phyloP scores from a whole-genome alignment of 2,113 vertebrate genomes.

The Danio rerio region GRCz12tu NC_133185.1:30613001-30613500 shows the following conservation, averaged over 20 bases:
- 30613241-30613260: slow-evolving; percentile 42
- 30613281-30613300: slow-evolving; percentile 10
- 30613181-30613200: slow-evolving; percentile 67
- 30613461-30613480: no score
- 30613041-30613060: slow-evolving; percentile 37
- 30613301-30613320: background rate
- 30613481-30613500: no score
- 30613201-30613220: slow-evolving; percentile 58
- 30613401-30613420: no score
- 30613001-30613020: slow-evolving; percentile 23
- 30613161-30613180: slow-evolving; percentile 60
- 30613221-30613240: slow-evolving; percentile 61
- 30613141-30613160: background rate
- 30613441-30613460: no score
- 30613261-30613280: slow-evolving; percentile 36
- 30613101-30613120: slow-evolving; percentile 31
- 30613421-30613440: no score
- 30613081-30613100: slow-evolving; percentile 21
- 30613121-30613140: slow-evolving; percentile 10
- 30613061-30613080: slow-evolving; percentile 55
- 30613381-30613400: no score
- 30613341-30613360: no score
- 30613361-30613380: no score
- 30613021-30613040: slow-evolving; percentile 9
- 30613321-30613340: background rate